phyloP scores from a whole-genome alignment of 2,888 invertebrate species.

The Margaritifera margaritifera region DNA sequence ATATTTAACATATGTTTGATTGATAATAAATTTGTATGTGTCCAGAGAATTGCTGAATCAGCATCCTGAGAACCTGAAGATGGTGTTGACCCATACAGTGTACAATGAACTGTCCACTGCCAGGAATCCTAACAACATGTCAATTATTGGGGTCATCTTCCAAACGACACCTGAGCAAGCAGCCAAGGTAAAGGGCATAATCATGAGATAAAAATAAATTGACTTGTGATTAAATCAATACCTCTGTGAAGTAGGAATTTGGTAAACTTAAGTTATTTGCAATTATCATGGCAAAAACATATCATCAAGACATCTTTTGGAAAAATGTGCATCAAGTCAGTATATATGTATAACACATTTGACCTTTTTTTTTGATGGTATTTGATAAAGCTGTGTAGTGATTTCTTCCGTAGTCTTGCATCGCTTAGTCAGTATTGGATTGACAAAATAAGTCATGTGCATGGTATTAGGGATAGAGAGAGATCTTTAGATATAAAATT shows the following conservation, averaged over 20 bases:
- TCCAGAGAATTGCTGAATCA: conserved; percentile 88
- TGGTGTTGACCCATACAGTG: conserved; percentile 90
- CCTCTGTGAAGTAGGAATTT: not conserved
- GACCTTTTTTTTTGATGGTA: too few species aligned
- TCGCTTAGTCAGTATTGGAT: too few species aligned
- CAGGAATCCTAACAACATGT: conserved; percentile 95
- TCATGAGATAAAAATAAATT: not conserved
- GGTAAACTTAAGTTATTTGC: too few species aligned
- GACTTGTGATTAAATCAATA: not conserved
- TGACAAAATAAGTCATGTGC: too few species aligned
- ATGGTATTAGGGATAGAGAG: too few species aligned
- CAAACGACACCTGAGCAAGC: conserved; percentile 87
- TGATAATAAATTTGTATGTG: conserved; percentile 9
- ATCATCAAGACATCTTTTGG: too few species aligned
- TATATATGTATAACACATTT: too few species aligned
- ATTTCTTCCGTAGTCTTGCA: too few species aligned
- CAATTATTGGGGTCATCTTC: conserved; percentile 90
- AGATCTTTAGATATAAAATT: too few species aligned
- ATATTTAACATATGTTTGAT: not conserved
- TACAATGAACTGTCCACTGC: conserved; percentile 93
- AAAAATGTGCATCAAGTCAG: too few species aligned
- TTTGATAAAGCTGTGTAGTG: too few species aligned
- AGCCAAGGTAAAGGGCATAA: conserved; percentile 75
- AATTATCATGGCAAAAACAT: too few species aligned
- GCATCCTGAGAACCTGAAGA: conserved; percentile 87